Base-by-base conservation (phyloP, 2,113 vertebrate species). In the Orthonyx spaldingii region DNA sequence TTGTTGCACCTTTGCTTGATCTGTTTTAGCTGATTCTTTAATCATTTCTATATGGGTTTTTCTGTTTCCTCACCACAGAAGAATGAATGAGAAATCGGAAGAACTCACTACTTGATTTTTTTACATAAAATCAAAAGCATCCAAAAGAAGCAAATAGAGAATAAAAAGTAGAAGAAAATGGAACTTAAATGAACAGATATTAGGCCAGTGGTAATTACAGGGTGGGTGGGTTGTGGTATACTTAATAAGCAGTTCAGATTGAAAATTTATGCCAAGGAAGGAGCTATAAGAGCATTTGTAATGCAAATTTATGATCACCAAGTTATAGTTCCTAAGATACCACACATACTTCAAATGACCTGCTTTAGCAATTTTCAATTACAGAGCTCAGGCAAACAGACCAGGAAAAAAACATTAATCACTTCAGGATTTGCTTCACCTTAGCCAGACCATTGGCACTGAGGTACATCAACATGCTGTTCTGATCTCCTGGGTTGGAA, bases 261-360 rank as follows among this genome's bases (percentile, higher is more conserved):
- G 64, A 92, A 92, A 89, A 93, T 72, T 53, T 74, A 83, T 93
- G 91, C 79, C 50, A 77, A 70, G 60, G 85, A 46, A 85, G n/a
- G 50, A 89, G 41, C 66, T 84, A 14, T 72, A 86, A 2, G 6
- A 88, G 42, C 17, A 94, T 89, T 97, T 96, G 52, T 96, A 91
- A 96, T 96, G 91, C 87, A 96, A 93, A 97, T 95, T 82, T 90
- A 95, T 76, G 69, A 93, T 95, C 91, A 78, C 49, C 68, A 50
- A 77, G n/a, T 85, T 90, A 44, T 32, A 92, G 75, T 95, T 94
- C 79, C 75, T 91, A 76, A 89, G 81, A 95, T 95, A 68, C 84
- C 78, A 91, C 63, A 85, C 81, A 91, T 95, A 87, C 28, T 90
- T 96, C 50, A 91, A 83, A 69, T 97, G 35, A 80, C 80, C 41